A percentile compares a stretch with the other conserved stretches of the same genome.
phyloP scores from a whole-genome alignment of 2,888 invertebrate species.

The Noctua comes region DNA sequence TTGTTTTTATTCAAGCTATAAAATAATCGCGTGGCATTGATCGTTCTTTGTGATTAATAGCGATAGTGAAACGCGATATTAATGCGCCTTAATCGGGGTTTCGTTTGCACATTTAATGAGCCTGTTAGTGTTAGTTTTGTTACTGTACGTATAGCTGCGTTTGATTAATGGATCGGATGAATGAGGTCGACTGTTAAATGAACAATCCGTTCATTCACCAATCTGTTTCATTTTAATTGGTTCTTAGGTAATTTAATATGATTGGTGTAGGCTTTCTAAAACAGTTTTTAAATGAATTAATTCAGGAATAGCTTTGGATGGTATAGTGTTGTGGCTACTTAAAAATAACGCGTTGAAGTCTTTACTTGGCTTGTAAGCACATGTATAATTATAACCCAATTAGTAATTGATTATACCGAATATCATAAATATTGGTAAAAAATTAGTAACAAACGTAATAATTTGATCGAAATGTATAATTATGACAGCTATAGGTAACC shows the following conservation, averaged over 20 bases:
- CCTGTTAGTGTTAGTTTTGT: constrained; percentile 66
- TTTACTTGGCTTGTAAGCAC: constrained; percentile 65
- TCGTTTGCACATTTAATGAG: constrained; percentile 72
- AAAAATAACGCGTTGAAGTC: constrained; percentile 76
- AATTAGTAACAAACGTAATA: not conserved
- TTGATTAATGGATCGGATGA: constrained; percentile 65
- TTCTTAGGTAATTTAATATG: constrained; percentile 47
- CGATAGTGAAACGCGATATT: constrained; percentile 75
- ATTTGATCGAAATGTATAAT: not conserved
- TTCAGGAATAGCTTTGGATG: not conserved
- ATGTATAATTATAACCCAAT: not conserved
- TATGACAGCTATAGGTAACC: not conserved
- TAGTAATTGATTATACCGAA: not conserved
- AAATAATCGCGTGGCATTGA: constrained; percentile 83
- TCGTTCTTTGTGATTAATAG: constrained; percentile 77
- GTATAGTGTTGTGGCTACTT: not conserved
- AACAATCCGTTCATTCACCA: constrained; percentile 60
- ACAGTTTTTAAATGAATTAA: constrained; percentile 15
- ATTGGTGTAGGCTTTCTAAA: constrained; percentile 30
- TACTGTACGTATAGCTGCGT: constrained; percentile 48
- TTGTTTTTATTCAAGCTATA: constrained; percentile 89
- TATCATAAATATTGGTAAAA: not conserved
- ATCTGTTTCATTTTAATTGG: constrained; percentile 57
- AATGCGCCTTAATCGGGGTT: constrained; percentile 67
- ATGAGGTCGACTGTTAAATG: constrained; percentile 63